phyloP scores from a whole-genome alignment of 2,888 invertebrate genomes.

The Oegoconia quadripuncta region DNA sequence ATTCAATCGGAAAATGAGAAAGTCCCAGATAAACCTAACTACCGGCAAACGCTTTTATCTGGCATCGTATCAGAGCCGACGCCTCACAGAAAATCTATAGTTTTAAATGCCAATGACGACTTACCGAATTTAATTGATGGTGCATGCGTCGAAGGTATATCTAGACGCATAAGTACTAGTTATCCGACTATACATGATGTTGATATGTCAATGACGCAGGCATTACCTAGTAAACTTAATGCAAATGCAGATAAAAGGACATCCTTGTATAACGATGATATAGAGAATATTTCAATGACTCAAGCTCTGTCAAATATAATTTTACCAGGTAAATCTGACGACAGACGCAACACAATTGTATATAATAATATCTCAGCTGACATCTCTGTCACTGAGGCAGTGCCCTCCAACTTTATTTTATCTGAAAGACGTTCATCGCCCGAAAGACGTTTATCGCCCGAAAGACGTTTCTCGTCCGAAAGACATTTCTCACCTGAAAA shows the following conservation, averaged over 20 bases:
- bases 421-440: neutral
- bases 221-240: conserved; percentile 20
- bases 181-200: conserved; percentile 5
- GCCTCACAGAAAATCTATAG: conserved; percentile 49
- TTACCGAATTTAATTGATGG: conserved; percentile 50
- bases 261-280: too few species aligned
- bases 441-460: neutral
- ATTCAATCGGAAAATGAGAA: conserved; percentile 37
- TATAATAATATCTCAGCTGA: conserved; percentile 15
- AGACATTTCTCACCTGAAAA: conserved; percentile 9
- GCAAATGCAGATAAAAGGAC: too few species aligned
- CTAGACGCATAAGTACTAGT: neutral
- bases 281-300: too few species aligned
- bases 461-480: neutral
- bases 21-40: conserved; percentile 18
- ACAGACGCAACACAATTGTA: conserved; percentile 1
- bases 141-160: conserved; percentile 9
- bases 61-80: conserved; percentile 17
- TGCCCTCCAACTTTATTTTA: conserved; percentile 22
- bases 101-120: conserved; percentile 52
- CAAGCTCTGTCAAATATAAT: too few species aligned
- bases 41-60: conserved; percentile 27
- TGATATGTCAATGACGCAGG: conserved; percentile 33
- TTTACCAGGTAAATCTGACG: too few species aligned
- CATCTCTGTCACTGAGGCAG: conserved; percentile 32